phyloP scores from a whole-genome alignment of 2,113 vertebrate species.

The Eubucco bourcierii region DNA sequence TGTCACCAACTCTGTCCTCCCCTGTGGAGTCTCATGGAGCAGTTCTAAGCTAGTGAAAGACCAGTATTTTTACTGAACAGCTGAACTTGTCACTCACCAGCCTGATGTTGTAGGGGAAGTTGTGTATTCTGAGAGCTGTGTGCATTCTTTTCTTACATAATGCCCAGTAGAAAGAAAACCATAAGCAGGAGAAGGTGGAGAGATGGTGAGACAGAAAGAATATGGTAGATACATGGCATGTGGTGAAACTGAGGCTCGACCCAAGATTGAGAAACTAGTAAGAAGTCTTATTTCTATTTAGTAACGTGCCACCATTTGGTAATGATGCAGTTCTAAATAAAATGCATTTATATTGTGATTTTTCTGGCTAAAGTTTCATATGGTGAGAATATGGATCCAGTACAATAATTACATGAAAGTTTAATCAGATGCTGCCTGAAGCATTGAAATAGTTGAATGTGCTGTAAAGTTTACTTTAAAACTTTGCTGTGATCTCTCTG shows the following conservation, averaged over 20 bases:
- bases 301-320: neutral
- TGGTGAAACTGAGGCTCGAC: neutral
- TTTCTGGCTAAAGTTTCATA: neutral
- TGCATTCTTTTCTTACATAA: neutral
- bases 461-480: neutral
- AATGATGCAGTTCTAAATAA: neutral
- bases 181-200: neutral
- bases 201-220: neutral
- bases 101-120: neutral
- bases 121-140: neutral
- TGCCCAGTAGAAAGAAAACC: neutral
- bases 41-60: neutral
- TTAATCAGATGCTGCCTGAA: conserved; percentile 42
- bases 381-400: neutral
- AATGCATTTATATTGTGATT: neutral
- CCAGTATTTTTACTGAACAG: neutral
- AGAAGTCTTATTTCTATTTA: neutral
- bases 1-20: neutral
- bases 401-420: neutral
- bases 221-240: accelerated
- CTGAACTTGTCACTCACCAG: neutral
- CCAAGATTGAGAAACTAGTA: neutral
- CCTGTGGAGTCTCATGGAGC: neutral
- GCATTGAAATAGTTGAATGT: conserved; percentile 50
- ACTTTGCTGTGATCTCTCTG: neutral